phyloP scores from a whole-genome alignment of 53 echinoderm and acorn worm species.

The Apostichopus leukothele region DNA sequence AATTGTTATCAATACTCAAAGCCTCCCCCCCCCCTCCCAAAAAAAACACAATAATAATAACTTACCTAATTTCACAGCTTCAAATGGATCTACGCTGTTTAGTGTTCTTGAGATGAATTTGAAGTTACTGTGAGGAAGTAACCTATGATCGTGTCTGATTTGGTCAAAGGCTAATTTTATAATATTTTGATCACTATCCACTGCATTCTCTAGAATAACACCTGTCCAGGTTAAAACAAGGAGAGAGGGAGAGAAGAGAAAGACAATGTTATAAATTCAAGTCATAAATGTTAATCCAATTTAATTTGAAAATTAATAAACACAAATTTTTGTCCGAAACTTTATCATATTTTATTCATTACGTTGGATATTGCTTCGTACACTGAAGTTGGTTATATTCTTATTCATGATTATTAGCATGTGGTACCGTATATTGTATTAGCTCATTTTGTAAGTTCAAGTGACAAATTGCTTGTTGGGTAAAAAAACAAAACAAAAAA shows the following conservation, averaged over 20 bases:
- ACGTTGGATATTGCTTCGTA: neutral
- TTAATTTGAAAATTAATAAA: no score
- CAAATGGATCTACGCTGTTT: slow-evolving; percentile 60
- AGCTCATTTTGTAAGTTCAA: no score
- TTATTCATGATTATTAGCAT: no score
- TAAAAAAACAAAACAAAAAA: no score
- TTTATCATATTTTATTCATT: no score
- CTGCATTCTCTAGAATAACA: slow-evolving; percentile 71
- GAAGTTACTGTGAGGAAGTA: slow-evolving; percentile 61
- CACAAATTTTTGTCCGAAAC: no score
- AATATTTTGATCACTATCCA: slow-evolving; percentile 61
- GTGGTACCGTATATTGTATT: no score
- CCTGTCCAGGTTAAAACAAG: slow-evolving; percentile 53
- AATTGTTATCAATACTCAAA: no score
- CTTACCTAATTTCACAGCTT: slow-evolving; percentile 77
- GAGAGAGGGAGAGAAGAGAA: neutral
- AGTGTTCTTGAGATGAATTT: slow-evolving; percentile 60
- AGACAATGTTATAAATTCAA: slow-evolving; percentile 12
- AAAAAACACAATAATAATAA: neutral
- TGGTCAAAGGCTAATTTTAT: slow-evolving; percentile 75
- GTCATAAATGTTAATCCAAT: no score
- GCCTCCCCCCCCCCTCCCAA: neutral
- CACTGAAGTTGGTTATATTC: no score
- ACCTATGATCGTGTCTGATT: slow-evolving; percentile 54
- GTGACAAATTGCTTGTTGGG: no score